Evolutionary conservation across 2,113 vertebrate species (phyloP).

Genomic region (Prionailurus bengalensis): DNA sequence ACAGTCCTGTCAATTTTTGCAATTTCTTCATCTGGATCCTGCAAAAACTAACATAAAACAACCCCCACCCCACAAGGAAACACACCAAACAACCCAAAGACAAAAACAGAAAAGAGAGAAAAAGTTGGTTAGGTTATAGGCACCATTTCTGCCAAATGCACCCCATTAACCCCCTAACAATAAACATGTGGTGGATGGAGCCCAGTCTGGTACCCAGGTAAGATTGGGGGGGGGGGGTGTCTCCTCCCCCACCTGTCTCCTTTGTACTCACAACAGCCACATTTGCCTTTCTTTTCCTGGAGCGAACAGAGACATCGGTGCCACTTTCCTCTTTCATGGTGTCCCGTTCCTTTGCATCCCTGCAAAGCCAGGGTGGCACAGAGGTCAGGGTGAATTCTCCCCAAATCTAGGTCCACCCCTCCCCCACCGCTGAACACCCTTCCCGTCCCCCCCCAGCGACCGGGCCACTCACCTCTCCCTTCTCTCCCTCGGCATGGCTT

Average conservation of each 20-base stretch:
- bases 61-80: background rate
- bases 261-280: conserved; percentile 94
- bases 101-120: background rate
- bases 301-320: conserved; percentile 82
- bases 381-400: background rate
- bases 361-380: conserved; percentile 30
- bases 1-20: conserved; percentile 87
- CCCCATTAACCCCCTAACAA: background rate
- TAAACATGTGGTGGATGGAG: background rate
- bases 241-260: conserved; percentile 46
- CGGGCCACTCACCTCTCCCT: conserved; percentile 78
- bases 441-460: conserved; percentile 28
- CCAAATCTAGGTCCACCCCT: conserved; percentile 48
- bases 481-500: conserved; percentile 78
- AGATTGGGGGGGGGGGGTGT: too few relatives aligned
- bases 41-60: conserved; percentile 89
- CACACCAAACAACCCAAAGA: background rate
- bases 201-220: conserved; percentile 40
- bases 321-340: conserved; percentile 80
- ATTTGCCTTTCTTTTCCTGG: conserved; percentile 97
- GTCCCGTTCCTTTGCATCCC: conserved; percentile 83
- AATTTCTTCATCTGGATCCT: conserved; percentile 94
- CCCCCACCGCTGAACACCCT: conserved; percentile 61
- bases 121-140: background rate
- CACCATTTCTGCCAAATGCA: background rate